Evolutionary conservation across 2,113 vertebrate genomes (phyloP).

Genomic region (Otolemur garnettii): DNA sequence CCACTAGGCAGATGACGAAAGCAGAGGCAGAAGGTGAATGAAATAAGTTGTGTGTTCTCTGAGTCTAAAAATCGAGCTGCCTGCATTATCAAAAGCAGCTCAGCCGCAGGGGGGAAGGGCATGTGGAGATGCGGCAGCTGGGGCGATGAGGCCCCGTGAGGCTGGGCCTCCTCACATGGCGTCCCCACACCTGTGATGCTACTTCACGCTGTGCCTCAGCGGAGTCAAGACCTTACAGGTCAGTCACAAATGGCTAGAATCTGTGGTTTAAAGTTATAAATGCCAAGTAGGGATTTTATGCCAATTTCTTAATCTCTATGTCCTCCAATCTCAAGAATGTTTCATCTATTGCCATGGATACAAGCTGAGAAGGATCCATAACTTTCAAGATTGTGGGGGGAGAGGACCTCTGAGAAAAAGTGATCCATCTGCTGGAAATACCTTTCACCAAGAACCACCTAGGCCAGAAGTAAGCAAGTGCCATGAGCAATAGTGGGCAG

Average conservation of each 20-base stretch:
- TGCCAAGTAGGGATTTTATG: not conserved
- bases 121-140: not conserved
- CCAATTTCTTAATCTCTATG: not conserved
- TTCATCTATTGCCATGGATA: conserved; percentile 44
- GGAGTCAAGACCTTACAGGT: not conserved
- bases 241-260: not conserved
- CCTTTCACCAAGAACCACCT: conserved; percentile 53
- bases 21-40: not conserved
- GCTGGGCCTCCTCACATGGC: not conserved
- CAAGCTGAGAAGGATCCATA: conserved; percentile 51
- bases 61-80: not conserved
- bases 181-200: rapidly evolving
- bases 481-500: not conserved
- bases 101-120: not conserved
- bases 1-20: not conserved
- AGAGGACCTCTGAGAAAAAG: conserved; percentile 12
- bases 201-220: not conserved
- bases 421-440: conserved; percentile 27
- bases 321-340: not conserved
- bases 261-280: not conserved
- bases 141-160: rapidly evolving
- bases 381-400: conserved; percentile 32
- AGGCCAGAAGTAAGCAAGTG: not conserved
- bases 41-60: not conserved
- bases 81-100: not conserved